Evolutionary conservation across 2,888 invertebrate genomes (phyloP).

Genomic region (Laspeyria flexula): DNA sequence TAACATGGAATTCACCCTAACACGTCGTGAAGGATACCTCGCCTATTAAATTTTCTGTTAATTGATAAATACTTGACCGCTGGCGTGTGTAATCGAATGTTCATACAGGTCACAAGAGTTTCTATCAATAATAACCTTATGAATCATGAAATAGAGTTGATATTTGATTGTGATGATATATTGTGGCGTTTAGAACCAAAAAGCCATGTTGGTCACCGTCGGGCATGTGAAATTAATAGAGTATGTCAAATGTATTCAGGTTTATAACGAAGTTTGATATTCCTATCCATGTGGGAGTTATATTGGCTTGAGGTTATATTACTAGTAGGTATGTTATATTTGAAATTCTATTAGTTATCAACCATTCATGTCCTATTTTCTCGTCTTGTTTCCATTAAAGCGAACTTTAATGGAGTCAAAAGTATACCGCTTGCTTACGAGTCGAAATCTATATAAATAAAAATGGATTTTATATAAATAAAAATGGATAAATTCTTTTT

Average conservation of each 20-base stretch:
- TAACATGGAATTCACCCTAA: slow-evolving; percentile 65
- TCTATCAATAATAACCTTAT: slow-evolving; percentile 25
- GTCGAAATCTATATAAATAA: no score
- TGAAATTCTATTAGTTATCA: no score
- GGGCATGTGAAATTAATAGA: slow-evolving; percentile 42
- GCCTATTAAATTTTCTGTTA: slow-evolving; percentile 78
- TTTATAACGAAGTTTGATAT: background rate
- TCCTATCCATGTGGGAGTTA: background rate
- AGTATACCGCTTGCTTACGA: no score
- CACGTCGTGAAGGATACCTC: slow-evolving; percentile 65
- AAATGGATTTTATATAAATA: no score
- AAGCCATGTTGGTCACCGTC: slow-evolving; percentile 28
- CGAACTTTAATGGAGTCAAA: no score
- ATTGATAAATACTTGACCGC: slow-evolving; percentile 84
- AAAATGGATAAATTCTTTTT: no score
- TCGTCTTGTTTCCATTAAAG: no score
- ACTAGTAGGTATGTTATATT: no score
- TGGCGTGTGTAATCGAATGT: slow-evolving; percentile 81
- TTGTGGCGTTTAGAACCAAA: slow-evolving; percentile 19
- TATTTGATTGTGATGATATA: slow-evolving; percentile 21
- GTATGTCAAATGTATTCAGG: slow-evolving; percentile 51
- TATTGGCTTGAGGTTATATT: no score
- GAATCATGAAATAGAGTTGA: background rate
- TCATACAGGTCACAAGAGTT: slow-evolving; percentile 59
- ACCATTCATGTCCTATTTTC: no score